These are phyloP conservation scores for Ceyx melanurus DNA, from an alignment of 2,113 vertebrate genomes.

Conservation along the genomic window DNA sequence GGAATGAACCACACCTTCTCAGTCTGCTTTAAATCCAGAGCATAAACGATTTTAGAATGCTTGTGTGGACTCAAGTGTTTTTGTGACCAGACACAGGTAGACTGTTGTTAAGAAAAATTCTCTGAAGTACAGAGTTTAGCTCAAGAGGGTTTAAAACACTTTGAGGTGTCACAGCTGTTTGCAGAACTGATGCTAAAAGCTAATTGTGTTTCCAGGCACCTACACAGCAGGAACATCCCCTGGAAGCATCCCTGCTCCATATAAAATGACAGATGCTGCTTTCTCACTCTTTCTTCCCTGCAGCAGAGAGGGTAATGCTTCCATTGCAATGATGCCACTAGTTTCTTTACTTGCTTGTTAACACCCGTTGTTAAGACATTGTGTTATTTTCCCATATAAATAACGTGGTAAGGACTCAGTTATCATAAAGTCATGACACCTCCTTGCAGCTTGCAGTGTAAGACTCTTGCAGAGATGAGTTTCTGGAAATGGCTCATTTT, in stretches of 20 bases:
- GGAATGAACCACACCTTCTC: not conserved
- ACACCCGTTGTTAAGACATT: not conserved
- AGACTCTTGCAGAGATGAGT: not conserved
- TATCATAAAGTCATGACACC: too few species aligned
- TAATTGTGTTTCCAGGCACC: not conserved
- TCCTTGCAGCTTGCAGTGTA: not conserved
- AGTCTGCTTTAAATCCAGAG: not conserved
- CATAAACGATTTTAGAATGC: not conserved
- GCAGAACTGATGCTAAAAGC: not conserved
- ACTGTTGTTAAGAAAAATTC: not conserved
- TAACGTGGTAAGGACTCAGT: not conserved
- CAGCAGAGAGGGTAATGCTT: fast-evolving
- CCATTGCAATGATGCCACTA: not conserved
- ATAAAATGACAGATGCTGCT: not conserved
- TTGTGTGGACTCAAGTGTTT: not conserved
- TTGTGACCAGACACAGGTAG: not conserved
- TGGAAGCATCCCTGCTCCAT: not conserved
- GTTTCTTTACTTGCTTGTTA: not conserved
- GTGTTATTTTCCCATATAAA: not conserved
- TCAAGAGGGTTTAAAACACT: not conserved
- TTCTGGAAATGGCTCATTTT: not conserved
- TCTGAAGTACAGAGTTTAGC: not conserved
- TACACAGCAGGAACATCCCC: not conserved
- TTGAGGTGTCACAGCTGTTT: not conserved
- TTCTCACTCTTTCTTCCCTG: not conserved